Conservation (phyloP, 2,888 invertebrate genomes). For the Hydrotaea diabolus region DNA sequence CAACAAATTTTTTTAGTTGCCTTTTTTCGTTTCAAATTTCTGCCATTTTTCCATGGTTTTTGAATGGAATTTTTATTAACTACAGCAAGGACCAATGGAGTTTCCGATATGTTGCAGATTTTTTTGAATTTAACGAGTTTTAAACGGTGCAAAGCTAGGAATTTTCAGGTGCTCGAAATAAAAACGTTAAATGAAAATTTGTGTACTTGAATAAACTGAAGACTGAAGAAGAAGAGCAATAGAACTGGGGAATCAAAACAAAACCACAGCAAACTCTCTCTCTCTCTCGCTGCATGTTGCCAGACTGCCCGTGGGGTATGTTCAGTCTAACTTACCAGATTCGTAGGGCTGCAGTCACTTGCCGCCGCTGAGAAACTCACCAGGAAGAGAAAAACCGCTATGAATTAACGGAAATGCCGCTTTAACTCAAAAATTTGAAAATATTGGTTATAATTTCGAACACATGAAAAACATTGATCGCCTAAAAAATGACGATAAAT, state of each 20-base stretch:
- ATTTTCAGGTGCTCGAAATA: conserved; percentile 66
- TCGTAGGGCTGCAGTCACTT: too few relatives aligned
- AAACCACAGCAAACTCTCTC: conserved; percentile 56
- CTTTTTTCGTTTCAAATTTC: conserved; percentile 36
- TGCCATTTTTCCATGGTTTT: conserved; percentile 27
- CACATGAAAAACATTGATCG: too few relatives aligned
- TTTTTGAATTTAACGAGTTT: conserved; percentile 46
- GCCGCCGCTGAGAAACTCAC: too few relatives aligned
- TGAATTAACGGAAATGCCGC: too few relatives aligned
- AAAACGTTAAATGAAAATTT: conserved; percentile 64
- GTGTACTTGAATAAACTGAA: conserved; percentile 64
- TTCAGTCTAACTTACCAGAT: too few relatives aligned
- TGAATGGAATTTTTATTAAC: conserved; percentile 20
- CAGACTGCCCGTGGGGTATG: not conserved
- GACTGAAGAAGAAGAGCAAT: conserved; percentile 37
- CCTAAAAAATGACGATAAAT: too few relatives aligned
- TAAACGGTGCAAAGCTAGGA: conserved; percentile 65
- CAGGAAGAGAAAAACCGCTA: too few relatives aligned
- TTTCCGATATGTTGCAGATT: conserved; percentile 39
- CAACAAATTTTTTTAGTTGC: not conserved
- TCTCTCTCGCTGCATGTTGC: conserved; percentile 10
- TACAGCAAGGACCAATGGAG: conserved; percentile 27
- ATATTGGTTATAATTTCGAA: too few relatives aligned
- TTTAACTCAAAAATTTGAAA: too few relatives aligned
- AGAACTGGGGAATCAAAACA: conserved; percentile 58